Evolutionary conservation across 1,140 invertebrate species (phyloP), one percentile per base, ranked within the genome.

Genomic region (Musca domestica): DNA sequence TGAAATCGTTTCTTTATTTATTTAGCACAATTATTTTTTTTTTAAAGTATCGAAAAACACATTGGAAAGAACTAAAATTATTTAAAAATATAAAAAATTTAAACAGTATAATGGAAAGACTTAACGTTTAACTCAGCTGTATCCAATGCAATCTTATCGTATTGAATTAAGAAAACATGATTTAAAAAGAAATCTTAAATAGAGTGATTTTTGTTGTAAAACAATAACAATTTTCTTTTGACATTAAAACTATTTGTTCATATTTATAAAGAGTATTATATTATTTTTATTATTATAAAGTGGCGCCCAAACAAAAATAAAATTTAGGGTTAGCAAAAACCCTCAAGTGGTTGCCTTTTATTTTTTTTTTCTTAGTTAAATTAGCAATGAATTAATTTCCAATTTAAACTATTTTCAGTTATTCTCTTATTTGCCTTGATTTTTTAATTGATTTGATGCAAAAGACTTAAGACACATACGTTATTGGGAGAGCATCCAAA

Each of bases 211-310:
- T 41, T 20, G 23, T 56, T 56, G 12, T 61, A 41, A 34, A 61
- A 61, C 56, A 61, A 61, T 61, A 61, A 61, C 56, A 61, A 61
- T 61, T 61, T 61, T 30, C 12, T 61, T 58, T 30, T 14, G 27
- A 41, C 34, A 41, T 41, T 41, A 41, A 41, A 41, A 41, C 34
- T 41, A 41, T 41, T 41, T 41, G 34, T 41, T 41, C 34, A 41
- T 41, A 41, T 41, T 41, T 41, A 41, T 41, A 9, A 41, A 41
- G 34, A 41, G 34, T 41, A 41, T 41, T 30, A 25, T 56, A 56
- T 9, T 14, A 56, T 10, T 23, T 61, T 9, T 34, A 34, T 34
- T 61, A 34, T 41, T 19, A 19, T 61, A 61, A 61, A 61, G 30
- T 41, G 20, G 17, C 17, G 30, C 3, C 27, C 27, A 30, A 58